These are phyloP conservation scores for Myopa testacea DNA, from an alignment of 2,888 invertebrate genomes.

Conservation along the genomic window DNA sequence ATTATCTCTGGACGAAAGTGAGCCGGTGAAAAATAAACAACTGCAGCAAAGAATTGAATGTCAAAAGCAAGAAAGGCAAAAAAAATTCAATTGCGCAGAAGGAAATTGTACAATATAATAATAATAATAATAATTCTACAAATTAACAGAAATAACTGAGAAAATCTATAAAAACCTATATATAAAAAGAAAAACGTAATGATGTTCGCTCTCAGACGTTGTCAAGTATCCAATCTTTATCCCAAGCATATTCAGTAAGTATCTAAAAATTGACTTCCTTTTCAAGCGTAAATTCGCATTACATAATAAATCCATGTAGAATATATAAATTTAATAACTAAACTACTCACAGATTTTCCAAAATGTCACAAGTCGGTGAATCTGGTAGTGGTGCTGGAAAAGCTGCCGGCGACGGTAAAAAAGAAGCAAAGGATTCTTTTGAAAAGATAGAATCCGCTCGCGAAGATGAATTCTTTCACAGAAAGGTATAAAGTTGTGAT, in stretches of 20 bases:
- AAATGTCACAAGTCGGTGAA: constrained; percentile 67
- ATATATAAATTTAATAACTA: too few relatives aligned
- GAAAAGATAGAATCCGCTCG: constrained; percentile 90
- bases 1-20: too few relatives aligned
- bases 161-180: too few relatives aligned
- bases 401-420: constrained; percentile 68
- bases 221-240: neutral
- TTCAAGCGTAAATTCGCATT: neutral
- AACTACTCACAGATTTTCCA: constrained; percentile 51
- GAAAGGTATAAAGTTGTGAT: constrained; percentile 72
- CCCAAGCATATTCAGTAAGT: neutral
- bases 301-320: too few relatives aligned
- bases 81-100: too few relatives aligned
- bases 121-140: too few relatives aligned
- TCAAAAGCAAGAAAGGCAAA: too few relatives aligned
- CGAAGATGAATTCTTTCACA: constrained; percentile 92
- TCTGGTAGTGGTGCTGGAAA: constrained; percentile 66
- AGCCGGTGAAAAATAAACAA: too few relatives aligned
- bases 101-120: too few relatives aligned
- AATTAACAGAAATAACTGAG: too few relatives aligned
- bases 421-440: constrained; percentile 78
- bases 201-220: neutral
- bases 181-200: neutral
- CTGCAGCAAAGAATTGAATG: too few relatives aligned
- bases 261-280: neutral